Evolutionary conservation across 1,140 invertebrate species (phyloP).

Genomic region (Xylocopa sonorina): DNA sequence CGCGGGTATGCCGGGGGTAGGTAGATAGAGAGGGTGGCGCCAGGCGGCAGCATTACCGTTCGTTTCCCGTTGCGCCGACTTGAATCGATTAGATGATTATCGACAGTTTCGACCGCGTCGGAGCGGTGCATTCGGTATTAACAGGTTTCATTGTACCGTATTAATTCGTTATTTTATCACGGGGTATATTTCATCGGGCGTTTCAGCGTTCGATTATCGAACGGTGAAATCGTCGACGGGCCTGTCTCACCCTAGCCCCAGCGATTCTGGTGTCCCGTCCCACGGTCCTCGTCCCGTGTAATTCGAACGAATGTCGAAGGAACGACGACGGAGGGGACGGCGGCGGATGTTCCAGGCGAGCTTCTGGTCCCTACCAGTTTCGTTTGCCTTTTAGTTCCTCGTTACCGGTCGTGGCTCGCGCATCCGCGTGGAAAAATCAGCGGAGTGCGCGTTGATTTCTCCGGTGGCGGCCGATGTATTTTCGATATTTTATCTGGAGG

Average conservation of each 20-base stretch:
- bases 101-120: constrained; percentile 17
- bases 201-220: neutral
- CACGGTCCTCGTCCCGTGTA: neutral
- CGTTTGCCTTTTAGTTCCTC: neutral
- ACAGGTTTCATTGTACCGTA: constrained; percentile 16
- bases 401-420: neutral
- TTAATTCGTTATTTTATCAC: constrained; percentile 35
- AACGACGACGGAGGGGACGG: no score
- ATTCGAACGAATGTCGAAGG: constrained; percentile 21
- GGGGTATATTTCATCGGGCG: neutral
- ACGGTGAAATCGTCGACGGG: neutral
- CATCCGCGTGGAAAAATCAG: constrained; percentile 30
- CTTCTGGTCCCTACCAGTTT: no score
- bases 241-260: no score
- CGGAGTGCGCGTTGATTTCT: constrained; percentile 38
- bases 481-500: constrained; percentile 66
- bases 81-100: constrained; percentile 40
- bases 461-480: constrained; percentile 63
- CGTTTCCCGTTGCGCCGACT: constrained; percentile 18
- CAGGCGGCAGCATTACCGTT: constrained; percentile 9
- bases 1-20: neutral
- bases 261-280: no score
- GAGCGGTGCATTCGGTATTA: neutral
- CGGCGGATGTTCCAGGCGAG: neutral
- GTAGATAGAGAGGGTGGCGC: neutral